Evolutionary conservation across 2,113 vertebrate genomes (phyloP), one percentile per base, ranked within the genome.

Genomic region (Cinclus mexicanus): DNA sequence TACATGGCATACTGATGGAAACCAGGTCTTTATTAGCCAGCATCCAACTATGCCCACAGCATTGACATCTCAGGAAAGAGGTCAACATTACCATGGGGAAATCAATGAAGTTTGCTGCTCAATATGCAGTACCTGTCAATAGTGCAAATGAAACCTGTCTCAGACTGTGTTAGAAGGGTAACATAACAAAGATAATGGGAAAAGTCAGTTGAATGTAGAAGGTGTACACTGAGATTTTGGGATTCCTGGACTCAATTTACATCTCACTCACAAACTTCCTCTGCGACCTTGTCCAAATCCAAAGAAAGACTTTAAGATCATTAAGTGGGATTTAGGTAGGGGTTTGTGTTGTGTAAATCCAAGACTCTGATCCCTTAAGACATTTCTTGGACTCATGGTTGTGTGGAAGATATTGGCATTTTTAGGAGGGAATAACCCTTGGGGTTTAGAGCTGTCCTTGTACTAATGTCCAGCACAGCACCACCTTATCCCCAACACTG

Each of bases 31-130:
- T 72, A 83, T 95, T 93, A 92, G 35, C 20, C 60, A 22, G 1
- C 22, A 47, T 74, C 25, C 63, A 83, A 35, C 19, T 50, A 39
- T 80, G 46, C 12, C 25, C 12, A 24, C 23, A 42, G 21, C 35
- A 83, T 31, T 77, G 85, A 86, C 63, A 74, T 50, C 10, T 77
- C 67, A 74, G 37, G 46, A 88, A 93, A 88, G 12, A 83, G 10
- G 31, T 83, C 78, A 61, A 53, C 16, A 23, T 92, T 80, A 80
- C 83, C 3, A 2, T 29, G 12, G 4, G 28, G 39, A 90, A 90
- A 97, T 88, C 90, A 86, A 83, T 93, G 53, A 49, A 76, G 18
- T 65, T 83, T 69, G 53, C 46, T 77, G 46, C 39, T 92, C 71
- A 83, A 22, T 69, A 74, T 46, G 46, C 55, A 42, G 46, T 39